Base-by-base conservation (phyloP, 2,888 invertebrate species). In the Poecilus cupreus region DNA sequence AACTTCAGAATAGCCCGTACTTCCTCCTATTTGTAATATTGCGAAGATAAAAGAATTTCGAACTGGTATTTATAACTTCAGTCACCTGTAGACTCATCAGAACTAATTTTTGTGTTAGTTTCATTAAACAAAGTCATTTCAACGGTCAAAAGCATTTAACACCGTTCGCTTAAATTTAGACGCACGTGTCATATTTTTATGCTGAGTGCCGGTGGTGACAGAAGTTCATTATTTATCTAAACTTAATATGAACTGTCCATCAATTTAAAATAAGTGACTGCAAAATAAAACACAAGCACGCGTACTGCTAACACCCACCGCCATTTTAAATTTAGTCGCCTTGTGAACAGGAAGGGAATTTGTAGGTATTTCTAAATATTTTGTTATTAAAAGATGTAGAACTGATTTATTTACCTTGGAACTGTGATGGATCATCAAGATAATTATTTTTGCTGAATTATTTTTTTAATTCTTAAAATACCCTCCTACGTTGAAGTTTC, bases 171-270 rank as follows among this genome's bases (percentile, higher is more conserved):
- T 72, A 72, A 75, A 75, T 20, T 75, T 75, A 75, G 75, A 46
- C 32, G 10, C 75, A 75, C 24, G 51, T 75, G 51, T 51, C 49
- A 75, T 51, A 75, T 75, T 75, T 75, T 43, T 72, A 72, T 49
- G 46, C 72, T n/a, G 18, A 11, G 22, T 43, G 46, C 49, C 24
- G 39, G 32, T 75, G 75, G 51, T 75, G 75, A 75, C 75, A 75
- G 75, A 75, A 75, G 20, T 49, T 75, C 75, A 75, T 75, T 75
- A 75, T 75, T 75, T 75, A 75, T 75, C 51, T 49, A 72, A 72
- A 72, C 72, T 51, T 75, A 75, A 75, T 75, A 75, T 75, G 75
- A 49, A 75, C 32, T 75, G 51, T 75, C 51, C 75, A 51, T 75
- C 75, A 75, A 75, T 75, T 51, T 75, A 75, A 75, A 75, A 49